Percentiles rank a stretch among this genome's conserved stretches.
phyloP scores from a whole-genome alignment of 2,797 vertebrate species.

The Taenioides sp. region DNA sequence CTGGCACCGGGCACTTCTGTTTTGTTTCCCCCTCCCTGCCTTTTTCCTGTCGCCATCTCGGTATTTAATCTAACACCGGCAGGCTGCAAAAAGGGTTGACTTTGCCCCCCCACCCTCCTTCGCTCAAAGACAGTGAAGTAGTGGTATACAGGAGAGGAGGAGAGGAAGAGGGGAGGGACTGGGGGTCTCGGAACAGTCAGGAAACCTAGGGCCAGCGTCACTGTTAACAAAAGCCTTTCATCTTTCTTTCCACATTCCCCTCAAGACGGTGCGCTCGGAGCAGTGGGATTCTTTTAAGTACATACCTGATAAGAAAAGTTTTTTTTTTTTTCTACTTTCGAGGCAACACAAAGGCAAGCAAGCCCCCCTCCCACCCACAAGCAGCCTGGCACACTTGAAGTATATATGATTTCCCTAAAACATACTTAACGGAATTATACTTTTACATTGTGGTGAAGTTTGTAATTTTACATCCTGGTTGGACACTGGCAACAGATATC shows the following conservation, averaged over 20 bases:
- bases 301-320: slow-evolving; percentile 90
- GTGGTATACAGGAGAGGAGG: slow-evolving; percentile 43
- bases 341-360: slow-evolving; percentile 81
- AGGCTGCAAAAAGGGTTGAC: slow-evolving; percentile 91
- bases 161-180: slow-evolving; percentile 61
- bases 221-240: slow-evolving; percentile 96
- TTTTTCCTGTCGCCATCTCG: slow-evolving; percentile 99
- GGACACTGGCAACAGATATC: too few relatives aligned
- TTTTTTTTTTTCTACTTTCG: slow-evolving; percentile 50
- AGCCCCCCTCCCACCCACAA: slow-evolving; percentile 74
- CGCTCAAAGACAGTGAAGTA: slow-evolving; percentile 68
- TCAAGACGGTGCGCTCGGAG: slow-evolving; percentile 84
- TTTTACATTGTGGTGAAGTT: too few relatives aligned
- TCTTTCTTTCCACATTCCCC: slow-evolving; percentile 80
- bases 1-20: slow-evolving; percentile 37
- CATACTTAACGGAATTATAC: too few relatives aligned
- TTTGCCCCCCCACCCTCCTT: slow-evolving; percentile 74
- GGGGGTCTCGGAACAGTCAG: slow-evolving; percentile 77
- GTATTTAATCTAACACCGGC: slow-evolving; percentile 98
- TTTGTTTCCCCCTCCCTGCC: slow-evolving; percentile 95
- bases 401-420: too few relatives aligned
- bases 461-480: too few relatives aligned
- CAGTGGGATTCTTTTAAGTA: slow-evolving; percentile 90
- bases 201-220: slow-evolving; percentile 91
- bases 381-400: slow-evolving; percentile 32